Base-by-base conservation (phyloP, 2,113 vertebrate genomes). In the Paraplagusia blochii region DNA sequence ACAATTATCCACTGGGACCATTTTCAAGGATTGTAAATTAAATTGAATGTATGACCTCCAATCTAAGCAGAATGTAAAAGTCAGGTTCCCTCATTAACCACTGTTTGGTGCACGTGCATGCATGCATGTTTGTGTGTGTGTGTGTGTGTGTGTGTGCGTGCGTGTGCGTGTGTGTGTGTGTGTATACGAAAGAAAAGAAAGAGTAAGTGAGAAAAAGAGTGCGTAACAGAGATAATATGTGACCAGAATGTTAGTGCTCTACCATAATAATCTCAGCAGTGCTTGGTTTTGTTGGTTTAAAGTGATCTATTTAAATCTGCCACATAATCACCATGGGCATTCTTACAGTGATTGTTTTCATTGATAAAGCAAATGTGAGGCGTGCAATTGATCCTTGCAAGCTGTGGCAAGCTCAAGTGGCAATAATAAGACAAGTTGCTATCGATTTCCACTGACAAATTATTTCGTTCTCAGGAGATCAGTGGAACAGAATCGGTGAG, bases 371-470 rank as follows among this genome's bases (percentile, higher is more conserved):
- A 40, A 44, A 59, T 14, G 15, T 54, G 40, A 49, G 42, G 66
- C 49, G 44, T 51, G 33, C 7, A 50, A 70, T 58, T 63, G 69
- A 77, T 74, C 49, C 11, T n/a, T 0, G 14, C 49, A 49, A 8
- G 14, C 58, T 16, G 35, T 51, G 44, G 19, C n/a, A 57, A 47
- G 52, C 46, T 43, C 42, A 33, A 44, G 19, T 50, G 13, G 42
- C 49, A 70, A 67, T 53, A 33, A 76, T 71, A 38, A 48, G 44
- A 67, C 42, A 56, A n/a, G 43, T 15, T 19, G 11, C 22, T 18
- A 61, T 74, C 74, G 64, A 78, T 70, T 62, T 13, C 18, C 14
- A 29, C 44, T 46, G 48, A 68, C 45, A 58, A 42, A 47, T 69
- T 12, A 62, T 58, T 56, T 67, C 8, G 58, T 63, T 29, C 33